Conservation (phyloP, 2,797 vertebrate genomes). For the Dicrostonyx torquatus region DNA sequence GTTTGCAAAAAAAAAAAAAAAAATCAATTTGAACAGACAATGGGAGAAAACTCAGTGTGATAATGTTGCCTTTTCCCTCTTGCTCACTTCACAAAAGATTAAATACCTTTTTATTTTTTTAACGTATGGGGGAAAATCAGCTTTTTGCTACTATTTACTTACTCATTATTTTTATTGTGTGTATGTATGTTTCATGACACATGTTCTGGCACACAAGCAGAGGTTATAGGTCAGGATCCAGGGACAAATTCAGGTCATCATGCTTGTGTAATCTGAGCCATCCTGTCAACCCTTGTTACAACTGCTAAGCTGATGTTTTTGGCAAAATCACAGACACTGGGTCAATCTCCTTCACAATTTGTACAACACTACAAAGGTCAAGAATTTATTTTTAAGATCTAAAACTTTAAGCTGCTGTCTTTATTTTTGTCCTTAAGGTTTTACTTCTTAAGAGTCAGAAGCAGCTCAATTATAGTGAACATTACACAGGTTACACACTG, state of each 20-base stretch:
- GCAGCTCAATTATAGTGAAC: conserved; percentile 85
- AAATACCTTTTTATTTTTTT: conserved; percentile 32
- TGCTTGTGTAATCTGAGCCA: background rate
- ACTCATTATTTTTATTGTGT: background rate
- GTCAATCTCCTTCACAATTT: conserved; percentile 1
- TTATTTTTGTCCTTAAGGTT: conserved; percentile 84
- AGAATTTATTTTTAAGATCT: conserved; percentile 66
- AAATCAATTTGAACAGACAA: background rate
- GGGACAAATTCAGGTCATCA: background rate
- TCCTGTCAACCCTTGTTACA: background rate
- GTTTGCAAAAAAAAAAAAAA: conserved; percentile 6
- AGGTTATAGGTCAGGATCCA: background rate
- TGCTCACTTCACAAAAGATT: conserved; percentile 48
- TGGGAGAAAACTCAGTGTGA: background rate
- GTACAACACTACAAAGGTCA: conserved; percentile 27
- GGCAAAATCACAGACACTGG: conserved; percentile 61
- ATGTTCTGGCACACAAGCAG: background rate
- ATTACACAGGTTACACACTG: conserved; percentile 89
- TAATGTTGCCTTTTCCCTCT: background rate
- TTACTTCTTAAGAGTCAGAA: conserved; percentile 83
- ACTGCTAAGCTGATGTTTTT: conserved; percentile 57
- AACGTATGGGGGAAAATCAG: conserved; percentile 51
- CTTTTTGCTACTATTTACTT: conserved; percentile 58
- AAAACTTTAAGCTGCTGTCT: conserved; percentile 70
- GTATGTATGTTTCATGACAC: background rate